A percentile compares a stretch with the other conserved stretches of the same genome.
Evolutionary conservation across 35 echinoderm and acorn worm genomes (phyloP).

Genomic region (Patiria miniata): DNA sequence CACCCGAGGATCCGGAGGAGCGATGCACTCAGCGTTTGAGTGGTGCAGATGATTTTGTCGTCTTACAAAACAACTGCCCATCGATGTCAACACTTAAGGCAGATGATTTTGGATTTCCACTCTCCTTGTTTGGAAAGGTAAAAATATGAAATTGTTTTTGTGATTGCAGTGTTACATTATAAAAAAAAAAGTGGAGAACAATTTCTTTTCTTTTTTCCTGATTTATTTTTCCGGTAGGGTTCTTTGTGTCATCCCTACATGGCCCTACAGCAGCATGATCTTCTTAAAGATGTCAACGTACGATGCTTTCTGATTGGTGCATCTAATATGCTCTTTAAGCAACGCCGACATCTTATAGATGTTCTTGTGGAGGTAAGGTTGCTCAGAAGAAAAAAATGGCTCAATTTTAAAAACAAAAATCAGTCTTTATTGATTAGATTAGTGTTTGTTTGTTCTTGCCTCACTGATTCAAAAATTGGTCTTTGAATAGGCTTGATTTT

Average conservation of each 20-base stretch:
- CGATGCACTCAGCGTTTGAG: neutral
- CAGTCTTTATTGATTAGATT: too few species aligned
- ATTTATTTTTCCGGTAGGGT: slow-evolving; percentile 47
- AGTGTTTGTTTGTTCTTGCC: too few species aligned
- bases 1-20: slow-evolving; percentile 26
- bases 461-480: too few species aligned
- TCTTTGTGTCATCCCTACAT: slow-evolving; percentile 97
- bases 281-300: slow-evolving; percentile 91
- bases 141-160: too few species aligned
- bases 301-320: slow-evolving; percentile 92
- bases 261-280: slow-evolving; percentile 92
- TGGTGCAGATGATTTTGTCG: slow-evolving; percentile 68
- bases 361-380: slow-evolving; percentile 87
- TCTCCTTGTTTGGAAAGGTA: slow-evolving; percentile 99
- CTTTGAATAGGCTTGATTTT: too few species aligned
- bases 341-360: slow-evolving; percentile 84
- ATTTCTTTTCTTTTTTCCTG: too few species aligned
- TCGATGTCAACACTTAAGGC: slow-evolving; percentile 30
- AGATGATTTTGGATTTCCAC: slow-evolving; percentile 94
- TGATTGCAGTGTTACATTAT: too few species aligned
- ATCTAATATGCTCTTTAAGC: slow-evolving; percentile 91
- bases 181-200: too few species aligned
- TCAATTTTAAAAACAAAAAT: too few species aligned
- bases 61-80: slow-evolving; percentile 62
- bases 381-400: too few species aligned